Conservation (phyloP, 1,140 invertebrate species). For the Aporrectodea caliginosa region DNA sequence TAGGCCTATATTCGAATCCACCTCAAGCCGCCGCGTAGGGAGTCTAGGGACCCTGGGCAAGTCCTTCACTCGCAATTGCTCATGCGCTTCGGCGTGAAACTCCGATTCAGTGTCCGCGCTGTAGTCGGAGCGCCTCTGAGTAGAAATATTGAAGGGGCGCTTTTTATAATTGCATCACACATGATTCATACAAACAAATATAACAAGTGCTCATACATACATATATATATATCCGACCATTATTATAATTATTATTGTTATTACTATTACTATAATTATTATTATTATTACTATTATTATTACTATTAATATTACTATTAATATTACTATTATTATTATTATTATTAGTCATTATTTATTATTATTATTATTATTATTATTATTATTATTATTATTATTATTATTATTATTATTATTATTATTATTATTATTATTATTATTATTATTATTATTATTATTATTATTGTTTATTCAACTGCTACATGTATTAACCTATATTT, state of each 20-base stretch:
- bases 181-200: no score
- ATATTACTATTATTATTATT: conserved; percentile 7
- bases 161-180: no score
- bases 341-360: neutral
- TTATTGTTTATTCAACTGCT: neutral
- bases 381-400: conserved; percentile 5
- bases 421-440: conserved; percentile 5
- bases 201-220: no score
- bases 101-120: no score
- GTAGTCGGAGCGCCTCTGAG: no score
- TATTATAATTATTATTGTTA: conserved; percentile 11
- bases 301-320: conserved; percentile 13
- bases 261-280: conserved; percentile 7
- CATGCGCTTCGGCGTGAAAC: no score
- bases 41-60: no score
- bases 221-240: no score
- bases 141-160: no score
- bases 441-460: neutral
- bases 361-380: conserved; percentile 17
- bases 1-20: no score
- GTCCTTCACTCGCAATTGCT: no score
- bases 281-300: conserved; percentile 12
- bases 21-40: no score
- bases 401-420: neutral
- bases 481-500: neutral